These are phyloP conservation scores for Trichonephila clavipes DNA, from an alignment of 1,140 invertebrate species.

Conservation along the genomic window DNA sequence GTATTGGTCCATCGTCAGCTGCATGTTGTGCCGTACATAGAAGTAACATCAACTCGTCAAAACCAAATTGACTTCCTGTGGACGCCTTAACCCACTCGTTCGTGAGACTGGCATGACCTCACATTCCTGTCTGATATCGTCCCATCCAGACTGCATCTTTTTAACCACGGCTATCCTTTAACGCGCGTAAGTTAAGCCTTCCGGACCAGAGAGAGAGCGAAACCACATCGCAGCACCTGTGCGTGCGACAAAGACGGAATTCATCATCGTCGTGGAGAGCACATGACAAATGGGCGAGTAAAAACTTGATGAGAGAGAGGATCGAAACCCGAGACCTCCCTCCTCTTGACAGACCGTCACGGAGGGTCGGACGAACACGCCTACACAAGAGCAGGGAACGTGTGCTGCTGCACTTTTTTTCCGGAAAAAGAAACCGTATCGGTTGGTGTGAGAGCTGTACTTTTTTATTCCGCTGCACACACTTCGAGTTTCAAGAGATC, in stretches of 20 bases:
- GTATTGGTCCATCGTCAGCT: too few species aligned
- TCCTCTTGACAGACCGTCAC: not conserved
- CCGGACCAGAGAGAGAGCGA: not conserved
- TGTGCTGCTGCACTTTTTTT: not conserved
- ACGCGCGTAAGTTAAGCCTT: not conserved
- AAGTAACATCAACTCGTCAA: too few species aligned
- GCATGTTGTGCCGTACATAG: too few species aligned
- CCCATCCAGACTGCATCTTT: not conserved
- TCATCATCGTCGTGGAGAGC: not conserved
- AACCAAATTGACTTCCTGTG: too few species aligned
- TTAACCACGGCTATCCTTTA: not conserved
- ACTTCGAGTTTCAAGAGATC: too few species aligned
- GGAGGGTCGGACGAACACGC: constrained; percentile 19
- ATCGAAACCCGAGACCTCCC: constrained; percentile 10
- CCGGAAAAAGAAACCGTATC: too few species aligned
- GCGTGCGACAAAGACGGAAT: not conserved
- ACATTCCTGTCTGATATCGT: too few species aligned
- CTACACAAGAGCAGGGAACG: not conserved
- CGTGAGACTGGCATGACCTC: too few species aligned
- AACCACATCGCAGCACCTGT: constrained; percentile 13
- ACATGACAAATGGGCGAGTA: not conserved
- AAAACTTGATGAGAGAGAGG: constrained; percentile 33
- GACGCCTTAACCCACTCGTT: too few species aligned
- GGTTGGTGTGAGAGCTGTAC: too few species aligned
- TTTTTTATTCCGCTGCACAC: too few species aligned